Evolutionary conservation across 2,888 invertebrate genomes (phyloP).

Genomic region (Rotaria sp.): DNA sequence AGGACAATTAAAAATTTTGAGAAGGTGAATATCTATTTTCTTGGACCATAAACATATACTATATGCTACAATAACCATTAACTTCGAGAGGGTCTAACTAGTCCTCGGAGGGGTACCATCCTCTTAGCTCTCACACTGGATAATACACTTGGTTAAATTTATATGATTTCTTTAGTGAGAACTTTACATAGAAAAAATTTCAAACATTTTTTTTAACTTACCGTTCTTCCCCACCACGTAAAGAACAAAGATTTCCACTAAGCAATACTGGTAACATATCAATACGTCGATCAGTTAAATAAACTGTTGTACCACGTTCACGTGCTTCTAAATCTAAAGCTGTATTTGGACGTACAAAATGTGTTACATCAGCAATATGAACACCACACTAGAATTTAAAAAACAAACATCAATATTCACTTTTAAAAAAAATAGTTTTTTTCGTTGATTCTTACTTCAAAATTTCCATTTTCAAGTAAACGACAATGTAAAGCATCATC

Average conservation of each 20-base stretch:
- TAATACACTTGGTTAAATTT: too few relatives aligned
- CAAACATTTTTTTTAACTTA: slow-evolving; percentile 42
- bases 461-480: slow-evolving; percentile 66
- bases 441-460: slow-evolving; percentile 59
- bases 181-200: neutral
- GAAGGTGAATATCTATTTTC: too few relatives aligned
- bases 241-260: slow-evolving; percentile 88
- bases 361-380: slow-evolving; percentile 95
- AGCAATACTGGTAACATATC: slow-evolving; percentile 68
- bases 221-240: slow-evolving; percentile 78
- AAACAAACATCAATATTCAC: slow-evolving; percentile 13
- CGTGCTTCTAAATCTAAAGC: slow-evolving; percentile 87
- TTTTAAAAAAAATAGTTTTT: neutral
- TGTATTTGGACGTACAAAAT: slow-evolving; percentile 85
- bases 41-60: too few relatives aligned
- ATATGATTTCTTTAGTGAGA: too few relatives aligned
- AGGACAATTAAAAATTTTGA: too few relatives aligned
- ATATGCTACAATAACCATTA: too few relatives aligned
- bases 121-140: too few relatives aligned
- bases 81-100: too few relatives aligned
- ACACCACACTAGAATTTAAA: slow-evolving; percentile 69
- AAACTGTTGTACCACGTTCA: slow-evolving; percentile 87
- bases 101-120: too few relatives aligned
- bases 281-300: slow-evolving; percentile 70
- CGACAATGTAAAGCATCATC: slow-evolving; percentile 93